phyloP scores from a whole-genome alignment of 2,113 vertebrate species.

The Phalacrocorax pelagicus region DNA sequence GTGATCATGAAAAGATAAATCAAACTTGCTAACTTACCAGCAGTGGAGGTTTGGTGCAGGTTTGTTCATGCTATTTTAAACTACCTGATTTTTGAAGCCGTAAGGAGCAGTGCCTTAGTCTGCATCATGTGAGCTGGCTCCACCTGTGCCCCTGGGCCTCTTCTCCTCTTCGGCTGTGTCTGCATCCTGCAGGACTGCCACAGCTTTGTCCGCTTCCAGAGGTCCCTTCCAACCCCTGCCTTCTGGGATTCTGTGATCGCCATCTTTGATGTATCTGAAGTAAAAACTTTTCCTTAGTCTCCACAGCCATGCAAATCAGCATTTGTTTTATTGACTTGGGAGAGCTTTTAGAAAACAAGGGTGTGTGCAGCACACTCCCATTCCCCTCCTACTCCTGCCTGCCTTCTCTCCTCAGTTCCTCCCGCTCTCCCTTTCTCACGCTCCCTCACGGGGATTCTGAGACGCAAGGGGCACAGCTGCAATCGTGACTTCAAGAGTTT shows the following conservation, averaged over 20 bases:
- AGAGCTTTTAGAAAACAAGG: neutral
- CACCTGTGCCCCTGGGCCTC: neutral
- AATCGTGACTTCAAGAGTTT: neutral
- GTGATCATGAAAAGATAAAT: too few relatives aligned
- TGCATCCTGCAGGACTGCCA: neutral
- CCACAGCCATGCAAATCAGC: neutral
- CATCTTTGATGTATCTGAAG: neutral
- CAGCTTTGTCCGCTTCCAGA: neutral
- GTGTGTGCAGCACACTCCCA: too few relatives aligned
- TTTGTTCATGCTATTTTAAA: neutral
- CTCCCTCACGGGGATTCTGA: neutral
- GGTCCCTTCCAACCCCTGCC: too few relatives aligned
- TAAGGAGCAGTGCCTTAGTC: rapidly evolving
- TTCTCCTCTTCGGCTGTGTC: neutral
- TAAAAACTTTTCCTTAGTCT: neutral
- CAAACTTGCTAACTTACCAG: neutral
- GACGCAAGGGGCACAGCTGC: rapidly evolving
- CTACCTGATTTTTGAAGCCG: neutral
- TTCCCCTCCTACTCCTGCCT: neutral
- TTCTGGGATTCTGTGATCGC: too few relatives aligned
- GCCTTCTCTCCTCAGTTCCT: neutral
- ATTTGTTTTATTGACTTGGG: neutral
- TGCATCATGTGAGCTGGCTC: neutral
- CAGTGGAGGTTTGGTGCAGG: neutral
- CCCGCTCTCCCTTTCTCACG: neutral